These are phyloP conservation scores for Rhinatrema bivittatum DNA, from an alignment of 2,797 vertebrate genomes.

Conservation along the genomic window DNA sequence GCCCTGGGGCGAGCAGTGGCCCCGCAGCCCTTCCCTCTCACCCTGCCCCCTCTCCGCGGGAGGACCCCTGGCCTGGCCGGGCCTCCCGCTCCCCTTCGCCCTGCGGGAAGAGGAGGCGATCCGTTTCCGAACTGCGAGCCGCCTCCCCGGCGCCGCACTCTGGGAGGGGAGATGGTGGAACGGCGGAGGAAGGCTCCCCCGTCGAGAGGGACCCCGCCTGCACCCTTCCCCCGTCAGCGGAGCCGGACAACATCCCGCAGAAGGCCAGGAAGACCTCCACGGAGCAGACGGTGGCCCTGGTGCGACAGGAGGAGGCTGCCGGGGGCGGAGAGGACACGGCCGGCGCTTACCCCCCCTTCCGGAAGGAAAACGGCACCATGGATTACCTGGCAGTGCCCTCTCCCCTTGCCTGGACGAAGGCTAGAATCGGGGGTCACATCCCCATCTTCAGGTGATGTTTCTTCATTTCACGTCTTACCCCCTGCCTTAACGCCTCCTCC, in stretches of 20 bases:
- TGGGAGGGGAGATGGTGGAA: slow-evolving; percentile 73
- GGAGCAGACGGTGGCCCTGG: slow-evolving; percentile 63
- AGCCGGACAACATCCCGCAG: slow-evolving; percentile 76
- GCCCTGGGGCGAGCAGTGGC: slow-evolving; percentile 39
- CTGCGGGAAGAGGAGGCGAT: slow-evolving; percentile 79
- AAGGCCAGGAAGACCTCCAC: slow-evolving; percentile 83
- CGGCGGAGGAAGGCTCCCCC: slow-evolving; percentile 64
- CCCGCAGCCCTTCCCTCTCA: slow-evolving; percentile 24
- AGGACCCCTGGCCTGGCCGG: slow-evolving; percentile 41
- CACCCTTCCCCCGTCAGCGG: slow-evolving; percentile 24
- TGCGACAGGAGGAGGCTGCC: slow-evolving; percentile 49
- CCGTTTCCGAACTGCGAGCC: slow-evolving; percentile 51
- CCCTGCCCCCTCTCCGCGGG: slow-evolving; percentile 25
- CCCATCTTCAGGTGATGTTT: slow-evolving; percentile 77
- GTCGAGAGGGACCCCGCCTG: slow-evolving; percentile 28
- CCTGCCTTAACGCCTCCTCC: too few relatives aligned
- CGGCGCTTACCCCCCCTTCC: slow-evolving; percentile 1
- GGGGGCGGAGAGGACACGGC: slow-evolving; percentile 34
- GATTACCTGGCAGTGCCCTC: slow-evolving; percentile 86
- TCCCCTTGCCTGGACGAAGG: slow-evolving; percentile 78
- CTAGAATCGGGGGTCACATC: slow-evolving; percentile 77
- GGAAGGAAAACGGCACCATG: slow-evolving; percentile 67
- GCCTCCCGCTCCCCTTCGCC: slow-evolving; percentile 73
- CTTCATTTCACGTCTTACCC: too few relatives aligned
- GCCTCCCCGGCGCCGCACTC: slow-evolving; percentile 50